Conservation (phyloP, 2,113 vertebrate genomes). For the Anolis sagrei region DNA sequence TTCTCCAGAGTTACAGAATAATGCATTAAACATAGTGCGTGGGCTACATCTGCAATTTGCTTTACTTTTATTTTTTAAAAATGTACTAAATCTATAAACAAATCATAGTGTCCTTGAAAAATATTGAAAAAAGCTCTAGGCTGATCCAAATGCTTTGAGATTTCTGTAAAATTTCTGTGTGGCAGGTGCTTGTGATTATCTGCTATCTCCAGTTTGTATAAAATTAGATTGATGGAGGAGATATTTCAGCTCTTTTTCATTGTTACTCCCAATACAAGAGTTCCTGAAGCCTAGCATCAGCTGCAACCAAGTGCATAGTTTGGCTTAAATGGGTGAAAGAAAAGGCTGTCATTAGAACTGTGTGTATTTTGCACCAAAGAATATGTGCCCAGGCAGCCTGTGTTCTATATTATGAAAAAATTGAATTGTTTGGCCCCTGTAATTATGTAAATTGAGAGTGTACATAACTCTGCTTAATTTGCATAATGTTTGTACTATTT, state of each 20-base stretch:
- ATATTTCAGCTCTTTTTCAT: constrained; percentile 15
- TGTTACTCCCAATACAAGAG: not conserved
- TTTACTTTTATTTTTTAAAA: not conserved
- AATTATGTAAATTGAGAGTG: not conserved
- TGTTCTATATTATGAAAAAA: not conserved
- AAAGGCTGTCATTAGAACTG: not conserved
- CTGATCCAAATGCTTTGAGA: constrained; percentile 8
- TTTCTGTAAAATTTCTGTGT: not conserved
- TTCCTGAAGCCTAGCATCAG: constrained; percentile 5
- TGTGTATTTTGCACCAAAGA: not conserved
- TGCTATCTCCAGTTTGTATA: constrained; percentile 10
- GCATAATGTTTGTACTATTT: not conserved
- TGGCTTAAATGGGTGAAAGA: not conserved
- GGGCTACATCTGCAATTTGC: not conserved
- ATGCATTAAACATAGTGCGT: not conserved
- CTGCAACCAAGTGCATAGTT: constrained; percentile 16
- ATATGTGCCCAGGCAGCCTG: too few relatives aligned
- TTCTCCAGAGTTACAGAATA: not conserved
- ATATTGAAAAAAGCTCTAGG: not conserved
- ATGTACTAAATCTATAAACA: constrained; percentile 20
- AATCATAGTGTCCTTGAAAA: not conserved
- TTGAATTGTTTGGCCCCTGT: not conserved
- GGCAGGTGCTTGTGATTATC: constrained; percentile 15
- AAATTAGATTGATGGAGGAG: constrained; percentile 16
- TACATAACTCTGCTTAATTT: not conserved